A percentile compares a stretch with the other conserved stretches of the same genome.
Conservation (phyloP, 2,797 vertebrate genomes). For the Xyrichtys novacula region DNA sequence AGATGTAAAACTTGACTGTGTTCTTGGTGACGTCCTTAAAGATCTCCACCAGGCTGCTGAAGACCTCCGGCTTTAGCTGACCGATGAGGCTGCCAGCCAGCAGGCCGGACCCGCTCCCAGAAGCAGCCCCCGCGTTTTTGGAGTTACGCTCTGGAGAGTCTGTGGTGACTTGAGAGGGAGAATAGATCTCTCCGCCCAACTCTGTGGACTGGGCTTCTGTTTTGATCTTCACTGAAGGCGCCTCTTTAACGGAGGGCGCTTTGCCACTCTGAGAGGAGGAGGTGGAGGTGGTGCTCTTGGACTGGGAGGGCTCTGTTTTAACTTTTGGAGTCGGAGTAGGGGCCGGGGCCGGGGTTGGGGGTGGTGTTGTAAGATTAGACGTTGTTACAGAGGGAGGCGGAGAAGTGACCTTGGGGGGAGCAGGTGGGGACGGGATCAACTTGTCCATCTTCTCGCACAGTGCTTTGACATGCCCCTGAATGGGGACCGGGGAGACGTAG, state of each 20-base stretch:
- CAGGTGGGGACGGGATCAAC: constrained; percentile 79
- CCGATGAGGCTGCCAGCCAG: constrained; percentile 88
- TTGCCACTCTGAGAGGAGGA: constrained; percentile 50
- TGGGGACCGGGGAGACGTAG: constrained; percentile 84
- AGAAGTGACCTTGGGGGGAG: constrained; percentile 46
- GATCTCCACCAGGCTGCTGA: constrained; percentile 93
- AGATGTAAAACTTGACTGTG: constrained; percentile 96
- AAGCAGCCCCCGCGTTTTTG: constrained; percentile 30
- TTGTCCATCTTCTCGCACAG: constrained; percentile 90
- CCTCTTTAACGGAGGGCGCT: constrained; percentile 51
- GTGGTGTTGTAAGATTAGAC: constrained; percentile 50
- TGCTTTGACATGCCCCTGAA: constrained; percentile 89
- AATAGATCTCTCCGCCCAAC: constrained; percentile 62
- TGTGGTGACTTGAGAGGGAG: constrained; percentile 71
- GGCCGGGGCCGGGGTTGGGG: constrained; percentile 40
- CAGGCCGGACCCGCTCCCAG: constrained; percentile 58
- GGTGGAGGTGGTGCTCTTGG: constrained; percentile 38
- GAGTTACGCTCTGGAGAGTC: constrained; percentile 60
- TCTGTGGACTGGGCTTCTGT: constrained; percentile 43
- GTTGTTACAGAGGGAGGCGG: constrained; percentile 47
- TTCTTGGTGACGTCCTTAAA: constrained; percentile 94
- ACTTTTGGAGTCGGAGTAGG: constrained; percentile 52
- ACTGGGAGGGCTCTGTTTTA: constrained; percentile 54
- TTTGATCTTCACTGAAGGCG: constrained; percentile 48
- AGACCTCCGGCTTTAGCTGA: constrained; percentile 92